These are phyloP conservation scores for Lepidurus apus DNA, from an alignment of 1,140 invertebrate species.

Conservation along the genomic window DNA sequence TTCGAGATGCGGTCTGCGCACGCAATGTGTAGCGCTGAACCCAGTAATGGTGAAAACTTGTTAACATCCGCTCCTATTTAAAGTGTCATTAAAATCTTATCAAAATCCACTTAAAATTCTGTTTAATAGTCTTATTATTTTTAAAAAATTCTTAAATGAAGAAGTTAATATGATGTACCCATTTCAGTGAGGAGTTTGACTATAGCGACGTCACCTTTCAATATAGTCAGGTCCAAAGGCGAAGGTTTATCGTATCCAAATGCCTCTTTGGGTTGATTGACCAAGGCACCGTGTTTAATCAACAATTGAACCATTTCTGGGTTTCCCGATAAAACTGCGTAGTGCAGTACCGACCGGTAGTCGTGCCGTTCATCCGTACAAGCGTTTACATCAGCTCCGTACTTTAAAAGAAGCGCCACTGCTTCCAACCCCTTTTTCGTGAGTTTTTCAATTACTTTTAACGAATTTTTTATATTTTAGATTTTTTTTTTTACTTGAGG, in stretches of 20 bases:
- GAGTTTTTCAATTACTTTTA: not conserved
- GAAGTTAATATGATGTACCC: conserved; percentile 49
- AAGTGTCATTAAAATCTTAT: not conserved
- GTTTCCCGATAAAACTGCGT: conserved; percentile 76
- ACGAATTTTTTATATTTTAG: not conserved
- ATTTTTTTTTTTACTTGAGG: conserved; percentile 54
- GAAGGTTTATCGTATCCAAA: conserved; percentile 57
- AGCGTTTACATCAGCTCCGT: conserved; percentile 74
- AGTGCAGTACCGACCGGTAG: conserved; percentile 75
- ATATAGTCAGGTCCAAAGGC: conserved; percentile 73
- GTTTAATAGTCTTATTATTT: conserved; percentile 5
- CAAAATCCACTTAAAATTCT: not conserved
- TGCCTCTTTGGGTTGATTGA: conserved; percentile 55
- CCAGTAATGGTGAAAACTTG: conserved; percentile 72
- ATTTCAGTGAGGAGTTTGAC: conserved; percentile 61
- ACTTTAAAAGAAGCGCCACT: conserved; percentile 66
- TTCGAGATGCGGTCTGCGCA: conserved; percentile 75
- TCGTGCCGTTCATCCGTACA: conserved; percentile 73
- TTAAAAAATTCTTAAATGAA: not conserved
- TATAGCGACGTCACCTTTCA: conserved; percentile 70
- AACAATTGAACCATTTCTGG: conserved; percentile 70
- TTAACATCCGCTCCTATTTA: conserved; percentile 69
- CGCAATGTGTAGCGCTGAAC: conserved; percentile 76
- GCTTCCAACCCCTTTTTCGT: conserved; percentile 62
- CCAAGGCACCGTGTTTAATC: conserved; percentile 68